Evolutionary conservation across 2,113 vertebrate species (phyloP).

Genomic region (Nothoprocta perdicaria): DNA sequence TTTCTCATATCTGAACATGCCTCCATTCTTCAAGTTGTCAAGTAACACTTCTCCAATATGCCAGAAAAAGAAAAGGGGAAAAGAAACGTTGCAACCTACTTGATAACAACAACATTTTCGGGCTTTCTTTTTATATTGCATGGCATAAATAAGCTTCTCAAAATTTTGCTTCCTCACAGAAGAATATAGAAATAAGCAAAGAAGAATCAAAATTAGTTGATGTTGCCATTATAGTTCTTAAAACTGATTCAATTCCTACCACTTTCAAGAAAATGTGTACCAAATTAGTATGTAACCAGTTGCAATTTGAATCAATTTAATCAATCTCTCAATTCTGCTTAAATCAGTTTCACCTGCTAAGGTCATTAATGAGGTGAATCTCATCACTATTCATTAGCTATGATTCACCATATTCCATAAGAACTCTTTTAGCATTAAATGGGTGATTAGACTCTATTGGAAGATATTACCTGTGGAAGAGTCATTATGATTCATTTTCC

Average conservation of each 20-base stretch:
- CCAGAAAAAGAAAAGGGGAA: accelerated
- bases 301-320: conserved; percentile 63
- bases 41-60: neutral
- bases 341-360: conserved; percentile 65
- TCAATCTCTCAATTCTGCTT: conserved; percentile 58
- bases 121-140: neutral
- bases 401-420: conserved; percentile 1
- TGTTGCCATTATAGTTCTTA: neutral
- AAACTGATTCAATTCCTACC: neutral
- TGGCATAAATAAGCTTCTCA: neutral
- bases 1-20: neutral
- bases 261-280: neutral
- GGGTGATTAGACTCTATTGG: conserved; percentile 36
- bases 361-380: conserved; percentile 64
- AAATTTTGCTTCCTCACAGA: neutral
- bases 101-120: neutral
- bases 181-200: neutral
- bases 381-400: conserved; percentile 55
- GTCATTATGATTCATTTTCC: conserved; percentile 48
- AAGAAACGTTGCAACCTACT: neutral
- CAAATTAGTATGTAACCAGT: conserved; percentile 22
- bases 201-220: neutral
- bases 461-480: conserved; percentile 53
- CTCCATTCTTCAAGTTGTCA: neutral
- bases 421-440: conserved; percentile 42